Evolutionary conservation across 2,797 vertebrate genomes (phyloP).

Genomic region (Enteromius afrohamiltoni): DNA sequence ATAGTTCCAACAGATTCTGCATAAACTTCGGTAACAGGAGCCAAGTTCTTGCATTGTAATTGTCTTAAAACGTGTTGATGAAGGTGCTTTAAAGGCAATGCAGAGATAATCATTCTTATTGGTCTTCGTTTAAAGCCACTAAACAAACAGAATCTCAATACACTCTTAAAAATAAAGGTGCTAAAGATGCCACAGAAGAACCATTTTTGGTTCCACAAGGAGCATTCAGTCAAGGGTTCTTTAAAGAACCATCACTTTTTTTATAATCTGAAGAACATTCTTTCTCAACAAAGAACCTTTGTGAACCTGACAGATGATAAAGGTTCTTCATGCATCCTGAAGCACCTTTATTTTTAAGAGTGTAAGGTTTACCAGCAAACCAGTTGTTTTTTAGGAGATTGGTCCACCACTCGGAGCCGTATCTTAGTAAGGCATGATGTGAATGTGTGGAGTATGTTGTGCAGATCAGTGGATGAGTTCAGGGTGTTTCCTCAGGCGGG

Average conservation of each 20-base stretch:
- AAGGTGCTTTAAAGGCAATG: background rate
- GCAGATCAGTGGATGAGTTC: constrained; percentile 2
- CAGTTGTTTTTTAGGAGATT: background rate
- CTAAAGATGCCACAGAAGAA: too few relatives aligned
- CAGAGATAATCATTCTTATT: background rate
- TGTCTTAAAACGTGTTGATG: background rate
- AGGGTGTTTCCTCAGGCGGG: constrained; percentile 55
- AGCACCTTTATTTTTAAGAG: too few relatives aligned
- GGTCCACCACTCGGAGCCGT: background rate
- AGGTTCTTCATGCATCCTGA: too few relatives aligned
- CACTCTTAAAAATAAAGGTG: too few relatives aligned
- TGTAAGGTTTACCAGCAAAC: background rate
- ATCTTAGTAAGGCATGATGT: background rate
- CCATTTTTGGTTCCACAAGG: too few relatives aligned
- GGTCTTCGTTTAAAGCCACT: background rate
- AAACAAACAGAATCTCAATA: background rate
- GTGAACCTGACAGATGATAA: too few relatives aligned
- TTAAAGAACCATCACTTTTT: too few relatives aligned
- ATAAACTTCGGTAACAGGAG: background rate
- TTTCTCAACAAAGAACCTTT: too few relatives aligned
- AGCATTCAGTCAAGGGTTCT: too few relatives aligned
- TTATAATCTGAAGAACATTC: too few relatives aligned
- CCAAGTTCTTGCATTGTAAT: background rate
- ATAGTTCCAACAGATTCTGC: background rate
- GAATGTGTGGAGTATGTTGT: constrained; percentile 13